Evolutionary conservation across 2,888 invertebrate species (phyloP).

Genomic region (Euplagia quadripunctaria): DNA sequence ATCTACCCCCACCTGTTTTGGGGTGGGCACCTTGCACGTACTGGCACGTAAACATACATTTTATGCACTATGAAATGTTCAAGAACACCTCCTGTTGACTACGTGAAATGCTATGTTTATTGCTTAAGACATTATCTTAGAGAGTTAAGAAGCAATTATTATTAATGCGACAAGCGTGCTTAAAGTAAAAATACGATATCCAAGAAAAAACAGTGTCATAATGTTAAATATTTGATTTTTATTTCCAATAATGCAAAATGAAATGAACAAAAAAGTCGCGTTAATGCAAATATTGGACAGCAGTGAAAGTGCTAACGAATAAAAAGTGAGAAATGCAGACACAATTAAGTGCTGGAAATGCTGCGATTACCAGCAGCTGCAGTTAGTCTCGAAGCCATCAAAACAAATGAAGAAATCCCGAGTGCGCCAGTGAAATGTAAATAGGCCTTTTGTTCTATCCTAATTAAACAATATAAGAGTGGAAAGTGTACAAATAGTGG

Average conservation of each 20-base stretch:
- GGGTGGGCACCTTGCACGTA: background rate
- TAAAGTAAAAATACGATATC: background rate
- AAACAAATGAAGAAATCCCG: constrained; percentile 45
- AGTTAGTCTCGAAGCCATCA: constrained; percentile 28
- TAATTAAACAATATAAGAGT: constrained; percentile 64
- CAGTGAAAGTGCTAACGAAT: constrained; percentile 17
- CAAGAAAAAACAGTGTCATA: no score
- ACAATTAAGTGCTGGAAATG: constrained; percentile 34
- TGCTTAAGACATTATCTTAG: background rate
- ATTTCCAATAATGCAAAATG: no score
- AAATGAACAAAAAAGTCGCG: constrained; percentile 9
- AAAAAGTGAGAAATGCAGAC: constrained; percentile 15
- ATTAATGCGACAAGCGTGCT: background rate
- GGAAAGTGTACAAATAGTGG: constrained; percentile 48
- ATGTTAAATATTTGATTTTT: no score
- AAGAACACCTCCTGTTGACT: background rate
- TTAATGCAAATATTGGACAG: constrained; percentile 13
- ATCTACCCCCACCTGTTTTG: constrained; percentile 21
- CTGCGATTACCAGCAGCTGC: constrained; percentile 27
- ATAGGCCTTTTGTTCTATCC: constrained; percentile 54
- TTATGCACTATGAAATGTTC: constrained; percentile 3
- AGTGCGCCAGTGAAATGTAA: constrained; percentile 41
- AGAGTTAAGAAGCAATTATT: no score
- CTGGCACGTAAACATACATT: background rate
- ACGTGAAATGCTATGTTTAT: background rate